phyloP scores from a whole-genome alignment of 2,113 vertebrate genomes.

The Tamias sibiricus region DNA sequence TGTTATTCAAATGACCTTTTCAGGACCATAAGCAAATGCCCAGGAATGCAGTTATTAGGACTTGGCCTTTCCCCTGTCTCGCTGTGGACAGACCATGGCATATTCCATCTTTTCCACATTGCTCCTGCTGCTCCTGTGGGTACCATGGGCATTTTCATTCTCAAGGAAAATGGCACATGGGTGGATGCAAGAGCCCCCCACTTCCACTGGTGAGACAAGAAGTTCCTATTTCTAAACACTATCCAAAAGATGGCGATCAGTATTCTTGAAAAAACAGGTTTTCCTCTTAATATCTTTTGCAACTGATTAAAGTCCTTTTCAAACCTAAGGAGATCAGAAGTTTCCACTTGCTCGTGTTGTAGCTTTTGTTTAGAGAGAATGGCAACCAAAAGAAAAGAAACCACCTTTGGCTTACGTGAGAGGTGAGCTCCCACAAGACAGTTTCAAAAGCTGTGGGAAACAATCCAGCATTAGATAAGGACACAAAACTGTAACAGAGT shows the following conservation, averaged over 20 bases:
- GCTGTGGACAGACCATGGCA: conserved; percentile 80
- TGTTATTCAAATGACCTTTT: conserved; percentile 83
- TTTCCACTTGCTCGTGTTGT: not conserved
- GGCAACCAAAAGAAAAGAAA: not conserved
- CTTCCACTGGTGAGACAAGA: conserved; percentile 49
- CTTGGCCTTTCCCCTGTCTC: conserved; percentile 84
- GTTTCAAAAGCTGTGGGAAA: conserved; percentile 65
- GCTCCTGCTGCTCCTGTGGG: conserved; percentile 25
- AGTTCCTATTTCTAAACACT: conserved; percentile 54
- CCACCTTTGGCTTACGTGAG: not conserved
- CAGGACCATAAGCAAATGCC: conserved; percentile 77
- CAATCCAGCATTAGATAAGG: conserved; percentile 65
- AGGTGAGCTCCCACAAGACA: conserved; percentile 47
- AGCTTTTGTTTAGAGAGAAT: conserved; percentile 44
- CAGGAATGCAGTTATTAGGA: conserved; percentile 85
- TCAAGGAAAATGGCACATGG: conserved; percentile 60
- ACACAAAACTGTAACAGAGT: not conserved
- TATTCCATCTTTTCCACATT: conserved; percentile 69
- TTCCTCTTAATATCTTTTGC: conserved; percentile 64
- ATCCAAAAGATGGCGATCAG: not conserved
- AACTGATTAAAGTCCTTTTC: conserved; percentile 56
- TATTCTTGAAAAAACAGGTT: not conserved
- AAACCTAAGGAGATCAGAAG: not conserved
- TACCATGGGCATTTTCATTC: not conserved
- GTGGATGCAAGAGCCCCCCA: conserved; percentile 30